Evolutionary conservation across 2,797 vertebrate species (phyloP).

Genomic region (Odontamblyopus lacepedii): DNA sequence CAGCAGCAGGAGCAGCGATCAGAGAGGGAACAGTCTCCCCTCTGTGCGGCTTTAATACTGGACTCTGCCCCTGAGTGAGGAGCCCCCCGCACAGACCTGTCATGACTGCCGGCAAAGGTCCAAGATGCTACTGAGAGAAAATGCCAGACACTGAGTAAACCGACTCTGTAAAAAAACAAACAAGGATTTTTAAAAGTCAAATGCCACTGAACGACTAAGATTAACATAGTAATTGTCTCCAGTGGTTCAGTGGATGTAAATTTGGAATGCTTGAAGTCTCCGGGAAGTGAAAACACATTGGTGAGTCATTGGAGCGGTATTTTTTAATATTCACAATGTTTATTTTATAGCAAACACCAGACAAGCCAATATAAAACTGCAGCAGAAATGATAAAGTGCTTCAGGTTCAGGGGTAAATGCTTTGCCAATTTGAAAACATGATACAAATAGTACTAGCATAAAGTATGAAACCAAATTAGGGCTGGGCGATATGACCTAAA

Average conservation of each 20-base stretch:
- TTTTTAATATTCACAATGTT: neutral
- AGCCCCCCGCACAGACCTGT: constrained; percentile 4
- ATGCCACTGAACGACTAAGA: neutral
- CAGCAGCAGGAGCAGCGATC: neutral
- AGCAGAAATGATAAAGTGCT: neutral
- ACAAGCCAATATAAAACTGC: neutral
- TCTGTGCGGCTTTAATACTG: constrained; percentile 12
- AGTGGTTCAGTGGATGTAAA: neutral
- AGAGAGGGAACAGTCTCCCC: neutral
- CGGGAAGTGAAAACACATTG: neutral
- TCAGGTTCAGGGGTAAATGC: neutral
- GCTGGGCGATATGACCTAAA: too few species aligned
- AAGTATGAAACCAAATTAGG: too few species aligned
- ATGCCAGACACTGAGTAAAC: neutral
- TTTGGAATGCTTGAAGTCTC: neutral
- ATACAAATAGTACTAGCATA: too few species aligned
- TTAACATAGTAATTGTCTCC: constrained; percentile 8
- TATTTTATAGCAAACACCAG: neutral
- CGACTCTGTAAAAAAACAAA: neutral
- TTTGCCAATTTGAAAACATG: too few species aligned
- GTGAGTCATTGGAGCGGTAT: neutral
- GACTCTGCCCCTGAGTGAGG: constrained; percentile 6
- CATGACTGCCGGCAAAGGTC: constrained; percentile 10
- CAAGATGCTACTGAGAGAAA: constrained; percentile 1
- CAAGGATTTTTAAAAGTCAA: constrained; percentile 1